A percentile compares a stretch with the other conserved stretches of the same genome.
phyloP scores from a whole-genome alignment of 2,113 vertebrate genomes.

The Octodon degus region DNA sequence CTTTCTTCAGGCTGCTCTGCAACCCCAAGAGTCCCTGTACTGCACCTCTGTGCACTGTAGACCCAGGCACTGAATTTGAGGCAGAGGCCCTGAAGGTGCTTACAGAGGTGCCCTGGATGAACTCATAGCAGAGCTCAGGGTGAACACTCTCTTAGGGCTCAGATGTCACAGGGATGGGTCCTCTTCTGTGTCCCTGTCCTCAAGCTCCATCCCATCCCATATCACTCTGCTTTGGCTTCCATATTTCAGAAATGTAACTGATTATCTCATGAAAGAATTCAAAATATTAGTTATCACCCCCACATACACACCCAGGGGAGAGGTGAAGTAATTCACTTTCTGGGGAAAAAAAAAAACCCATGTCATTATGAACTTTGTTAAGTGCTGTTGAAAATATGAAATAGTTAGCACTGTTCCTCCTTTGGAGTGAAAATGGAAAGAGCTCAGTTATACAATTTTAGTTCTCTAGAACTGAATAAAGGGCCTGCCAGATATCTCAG shows the following conservation, averaged over 20 bases:
- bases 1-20: background rate
- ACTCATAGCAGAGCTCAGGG: background rate
- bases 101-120: background rate
- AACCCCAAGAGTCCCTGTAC: too few relatives aligned
- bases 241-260: background rate
- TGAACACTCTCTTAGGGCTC: too few relatives aligned
- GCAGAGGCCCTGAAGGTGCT: too few relatives aligned
- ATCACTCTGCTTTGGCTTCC: background rate
- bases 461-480: background rate
- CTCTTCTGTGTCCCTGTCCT: background rate
- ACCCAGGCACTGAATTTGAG: background rate
- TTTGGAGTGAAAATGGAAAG: background rate
- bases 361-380: background rate
- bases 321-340: slow-evolving; percentile 65
- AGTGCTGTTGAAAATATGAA: background rate
- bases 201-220: background rate
- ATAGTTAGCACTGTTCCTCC: background rate
- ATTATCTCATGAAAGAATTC: slow-evolving; percentile 16
- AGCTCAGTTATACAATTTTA: background rate
- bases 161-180: accelerated
- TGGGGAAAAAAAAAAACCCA: background rate
- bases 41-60: background rate
- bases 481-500: too few relatives aligned
- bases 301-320: background rate
- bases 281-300: slow-evolving; percentile 53